Evolutionary conservation across 2,797 vertebrate species (phyloP), one percentile per base, ranked within the genome.

Genomic region (Urosaurus nigricauda): DNA sequence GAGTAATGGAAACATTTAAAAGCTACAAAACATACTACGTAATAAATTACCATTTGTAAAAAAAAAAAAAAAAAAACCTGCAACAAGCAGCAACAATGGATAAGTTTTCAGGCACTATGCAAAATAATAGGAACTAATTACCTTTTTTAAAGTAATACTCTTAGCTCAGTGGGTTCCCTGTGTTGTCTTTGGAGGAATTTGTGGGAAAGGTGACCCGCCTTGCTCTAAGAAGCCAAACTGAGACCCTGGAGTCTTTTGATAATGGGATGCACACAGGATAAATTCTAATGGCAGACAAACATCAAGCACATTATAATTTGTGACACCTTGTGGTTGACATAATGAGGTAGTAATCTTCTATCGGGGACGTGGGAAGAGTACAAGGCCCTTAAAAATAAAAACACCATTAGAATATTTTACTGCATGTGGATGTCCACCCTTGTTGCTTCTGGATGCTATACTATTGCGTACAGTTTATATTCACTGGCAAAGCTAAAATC

Each of bases 381-480:
- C 92, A 94, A 92, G 92, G 47, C 47, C 24, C n/a, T 96, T 95
- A 96, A 83, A 97, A 96, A 68, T 68, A 68, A 96, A 53, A 97
- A 96, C 89, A 85, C 95, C 93, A 95, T 96, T 96, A 96, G 96
- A 96, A 95, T 97, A 96, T 96, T 96, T 96, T 95, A 95, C 96
- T 96, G 94, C 94, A 93, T 97, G 97, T 97, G 96, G 96, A 97
- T 97, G 96, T 96, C 96, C 95, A 96, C 95, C 97, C 96, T 94
- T 96, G 96, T 96, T 97, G 95, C 96, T 96, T 93, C 95, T 96
- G 96, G 97, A 97, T 73, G 95, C 94, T 95, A 94, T 96, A 96
- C 96, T 96, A 94, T 96, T 96, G 96, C 96, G 95, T 95, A 96
- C 95, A 96, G 97, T 96, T 97, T 97, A 96, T 97, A 97, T 97